These are phyloP conservation scores for Pollenia labialis DNA, from an alignment of 2,888 invertebrate species.

Conservation along the genomic window DNA sequence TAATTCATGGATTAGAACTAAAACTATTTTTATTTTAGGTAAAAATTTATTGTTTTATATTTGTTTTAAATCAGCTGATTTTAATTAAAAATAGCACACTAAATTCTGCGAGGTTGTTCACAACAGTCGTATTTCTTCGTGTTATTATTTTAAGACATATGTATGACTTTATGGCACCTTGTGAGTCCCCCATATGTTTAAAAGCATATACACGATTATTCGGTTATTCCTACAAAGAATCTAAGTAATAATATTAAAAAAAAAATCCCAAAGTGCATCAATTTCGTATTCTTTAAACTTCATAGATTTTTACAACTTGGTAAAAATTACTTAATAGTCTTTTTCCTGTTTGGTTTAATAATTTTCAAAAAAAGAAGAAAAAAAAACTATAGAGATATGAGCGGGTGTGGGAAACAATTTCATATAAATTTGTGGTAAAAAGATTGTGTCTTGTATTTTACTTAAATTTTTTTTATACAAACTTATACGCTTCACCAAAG, in stretches of 20 bases:
- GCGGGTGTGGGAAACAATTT: background rate
- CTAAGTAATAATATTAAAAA: background rate
- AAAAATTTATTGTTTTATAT: too few relatives aligned
- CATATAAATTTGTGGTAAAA: slow-evolving; percentile 28
- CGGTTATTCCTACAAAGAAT: background rate
- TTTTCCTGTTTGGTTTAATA: background rate
- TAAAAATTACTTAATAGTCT: slow-evolving; percentile 11
- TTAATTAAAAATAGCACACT: too few relatives aligned
- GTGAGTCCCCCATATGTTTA: too few relatives aligned
- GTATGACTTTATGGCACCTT: too few relatives aligned
- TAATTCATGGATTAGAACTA: too few relatives aligned
- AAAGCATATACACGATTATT: too few relatives aligned
- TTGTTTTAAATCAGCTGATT: too few relatives aligned
- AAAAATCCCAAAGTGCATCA: background rate
- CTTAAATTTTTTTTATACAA: background rate
- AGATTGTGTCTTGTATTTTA: slow-evolving; percentile 6
- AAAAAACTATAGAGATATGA: background rate
- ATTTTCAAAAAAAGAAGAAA: background rate
- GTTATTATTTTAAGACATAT: too few relatives aligned
- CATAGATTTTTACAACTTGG: background rate
- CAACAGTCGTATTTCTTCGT: too few relatives aligned
- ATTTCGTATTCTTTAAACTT: background rate
- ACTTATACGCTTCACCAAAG: too few relatives aligned
- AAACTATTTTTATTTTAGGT: too few relatives aligned
- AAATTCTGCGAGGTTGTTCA: too few relatives aligned